Conservation (phyloP, 2,888 invertebrate genomes). For the Acanthosepion pharaonis region DNA sequence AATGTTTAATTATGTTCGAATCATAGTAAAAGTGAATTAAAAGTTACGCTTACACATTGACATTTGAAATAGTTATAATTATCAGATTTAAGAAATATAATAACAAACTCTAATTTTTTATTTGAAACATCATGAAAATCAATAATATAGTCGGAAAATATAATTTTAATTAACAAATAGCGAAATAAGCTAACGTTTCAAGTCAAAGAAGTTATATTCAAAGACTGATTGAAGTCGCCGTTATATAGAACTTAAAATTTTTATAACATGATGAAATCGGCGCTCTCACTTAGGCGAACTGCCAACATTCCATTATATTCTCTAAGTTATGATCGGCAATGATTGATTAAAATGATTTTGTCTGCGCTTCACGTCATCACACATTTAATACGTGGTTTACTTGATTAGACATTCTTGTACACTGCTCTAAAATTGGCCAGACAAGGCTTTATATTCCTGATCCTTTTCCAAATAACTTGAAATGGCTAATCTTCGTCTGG, state of each 20-base stretch:
- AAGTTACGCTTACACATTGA: too few species aligned
- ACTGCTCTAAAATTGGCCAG: background rate
- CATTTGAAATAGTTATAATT: too few species aligned
- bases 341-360: background rate
- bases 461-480: background rate
- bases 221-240: background rate
- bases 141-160: too few species aligned
- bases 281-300: background rate
- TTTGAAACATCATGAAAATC: too few species aligned
- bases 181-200: too few species aligned
- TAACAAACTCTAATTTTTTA: too few species aligned
- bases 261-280: background rate
- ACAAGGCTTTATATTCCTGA: background rate
- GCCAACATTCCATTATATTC: background rate
- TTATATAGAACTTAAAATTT: background rate
- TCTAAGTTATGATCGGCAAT: background rate
- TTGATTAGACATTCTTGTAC: conserved; percentile 33
- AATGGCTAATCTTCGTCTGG: background rate
- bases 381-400: background rate
- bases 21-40: too few species aligned
- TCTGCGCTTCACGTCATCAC: background rate
- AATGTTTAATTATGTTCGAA: too few species aligned
- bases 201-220: too few species aligned
- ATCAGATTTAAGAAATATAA: too few species aligned
- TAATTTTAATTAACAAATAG: too few species aligned